These are phyloP conservation scores for Formicarius rufipectus DNA, from an alignment of 2,113 vertebrate species.

Conservation along the genomic window DNA sequence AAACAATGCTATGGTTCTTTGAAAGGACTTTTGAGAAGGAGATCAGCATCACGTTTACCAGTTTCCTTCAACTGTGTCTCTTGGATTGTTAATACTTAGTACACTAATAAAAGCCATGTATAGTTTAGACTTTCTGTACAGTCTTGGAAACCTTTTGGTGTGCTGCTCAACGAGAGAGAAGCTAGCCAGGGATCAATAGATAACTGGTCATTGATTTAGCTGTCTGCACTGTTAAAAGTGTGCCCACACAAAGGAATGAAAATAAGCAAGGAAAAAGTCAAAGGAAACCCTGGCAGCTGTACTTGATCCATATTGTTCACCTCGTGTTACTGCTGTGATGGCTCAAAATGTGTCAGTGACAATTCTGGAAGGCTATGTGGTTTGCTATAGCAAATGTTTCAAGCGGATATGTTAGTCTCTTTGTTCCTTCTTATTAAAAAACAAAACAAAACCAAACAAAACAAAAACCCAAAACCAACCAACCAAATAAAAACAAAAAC, in stretches of 20 bases:
- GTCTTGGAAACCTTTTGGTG: background rate
- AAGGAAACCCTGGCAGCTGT: background rate
- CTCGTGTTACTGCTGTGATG: background rate
- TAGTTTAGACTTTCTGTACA: background rate
- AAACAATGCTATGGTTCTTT: background rate
- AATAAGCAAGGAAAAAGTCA: slow-evolving; percentile 16
- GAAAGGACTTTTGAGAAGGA: background rate
- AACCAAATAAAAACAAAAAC: no score
- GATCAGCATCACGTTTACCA: background rate
- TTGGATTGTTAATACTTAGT: background rate
- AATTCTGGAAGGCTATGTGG: background rate
- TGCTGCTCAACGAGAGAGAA: background rate
- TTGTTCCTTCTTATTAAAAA: background rate
- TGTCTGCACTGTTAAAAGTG: background rate
- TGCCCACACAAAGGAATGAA: background rate
- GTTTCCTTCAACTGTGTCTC: background rate
- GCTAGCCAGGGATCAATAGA: slow-evolving; percentile 5
- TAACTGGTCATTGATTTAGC: slow-evolving; percentile 32
- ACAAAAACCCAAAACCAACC: no score
- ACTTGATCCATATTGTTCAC: background rate
- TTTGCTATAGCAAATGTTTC: background rate
- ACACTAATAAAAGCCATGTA: background rate
- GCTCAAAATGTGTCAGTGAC: background rate
- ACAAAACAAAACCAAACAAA: no score
- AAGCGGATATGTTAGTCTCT: background rate